A percentile compares a stretch with the other conserved stretches of the same genome.
Evolutionary conservation across 2,888 invertebrate genomes (phyloP).

Genomic region (Resseliella maxima): DNA sequence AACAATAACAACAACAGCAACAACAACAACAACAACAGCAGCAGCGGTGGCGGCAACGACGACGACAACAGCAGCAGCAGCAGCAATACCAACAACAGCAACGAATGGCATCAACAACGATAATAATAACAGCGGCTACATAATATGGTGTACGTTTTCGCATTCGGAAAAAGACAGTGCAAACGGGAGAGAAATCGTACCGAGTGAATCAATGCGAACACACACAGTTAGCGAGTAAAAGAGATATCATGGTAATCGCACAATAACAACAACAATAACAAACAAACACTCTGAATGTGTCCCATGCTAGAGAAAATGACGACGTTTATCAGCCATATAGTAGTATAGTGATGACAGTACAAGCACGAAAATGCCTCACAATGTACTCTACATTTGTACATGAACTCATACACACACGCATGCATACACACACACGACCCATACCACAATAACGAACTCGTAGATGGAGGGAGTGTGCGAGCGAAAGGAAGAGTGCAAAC

Average conservation of each 20-base stretch:
- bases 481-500: background rate
- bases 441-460: no score
- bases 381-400: background rate
- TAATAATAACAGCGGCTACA: conserved; percentile 42
- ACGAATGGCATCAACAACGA: conserved; percentile 13
- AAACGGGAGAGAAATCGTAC: background rate
- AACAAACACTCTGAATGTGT: background rate
- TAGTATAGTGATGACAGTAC: conserved; percentile 51
- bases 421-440: background rate
- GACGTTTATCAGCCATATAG: conserved; percentile 51
- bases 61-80: background rate
- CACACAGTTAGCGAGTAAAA: no score
- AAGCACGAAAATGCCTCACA: background rate
- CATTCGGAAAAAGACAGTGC: conserved; percentile 34
- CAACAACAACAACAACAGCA: background rate
- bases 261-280: conserved; percentile 9
- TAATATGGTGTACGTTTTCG: conserved; percentile 25
- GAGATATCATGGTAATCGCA: conserved; percentile 31
- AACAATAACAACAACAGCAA: background rate
- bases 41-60: no score
- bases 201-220: conserved; percentile 46
- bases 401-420: no score
- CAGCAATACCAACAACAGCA: background rate
- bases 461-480: background rate
- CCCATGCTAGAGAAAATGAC: background rate